Evolutionary conservation across 2,113 vertebrate species (phyloP).

Genomic region (Saguinus midas): DNA sequence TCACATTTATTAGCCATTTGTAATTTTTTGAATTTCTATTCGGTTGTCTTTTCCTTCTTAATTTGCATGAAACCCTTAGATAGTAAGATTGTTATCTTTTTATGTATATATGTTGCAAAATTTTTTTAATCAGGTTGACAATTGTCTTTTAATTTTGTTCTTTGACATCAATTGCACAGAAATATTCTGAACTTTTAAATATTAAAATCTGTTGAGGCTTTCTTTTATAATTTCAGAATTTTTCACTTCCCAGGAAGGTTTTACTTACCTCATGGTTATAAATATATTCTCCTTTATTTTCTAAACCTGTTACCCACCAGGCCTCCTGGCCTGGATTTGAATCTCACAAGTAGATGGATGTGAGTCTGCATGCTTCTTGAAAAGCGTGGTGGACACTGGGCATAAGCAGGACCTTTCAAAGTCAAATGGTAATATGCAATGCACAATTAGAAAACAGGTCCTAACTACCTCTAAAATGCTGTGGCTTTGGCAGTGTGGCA

Average conservation of each 20-base stretch:
- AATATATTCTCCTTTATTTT: neutral
- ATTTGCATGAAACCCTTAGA: slow-evolving; percentile 15
- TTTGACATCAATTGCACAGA: neutral
- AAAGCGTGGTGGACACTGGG: neutral
- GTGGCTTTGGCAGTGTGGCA: neutral
- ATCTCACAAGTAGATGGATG: neutral
- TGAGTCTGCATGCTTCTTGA: neutral
- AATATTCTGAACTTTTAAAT: slow-evolving; percentile 29
- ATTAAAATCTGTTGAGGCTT: neutral
- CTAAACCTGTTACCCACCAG: neutral
- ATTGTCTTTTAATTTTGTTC: neutral
- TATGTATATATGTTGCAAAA: neutral
- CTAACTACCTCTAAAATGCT: neutral
- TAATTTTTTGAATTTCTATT: slow-evolving; percentile 1
- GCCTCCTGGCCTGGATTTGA: neutral
- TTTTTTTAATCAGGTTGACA: neutral
- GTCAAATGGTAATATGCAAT: neutral
- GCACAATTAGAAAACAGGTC: neutral
- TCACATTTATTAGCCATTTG: slow-evolving; percentile 22
- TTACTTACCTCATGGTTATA: neutral
- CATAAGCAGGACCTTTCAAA: neutral
- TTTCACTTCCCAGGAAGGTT: neutral
- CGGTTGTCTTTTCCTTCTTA: neutral
- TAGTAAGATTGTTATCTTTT: neutral
- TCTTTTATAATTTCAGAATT: too few relatives aligned